phyloP scores from a whole-genome alignment of 2,888 invertebrate species.

The Neuroscelio doddi region DNA sequence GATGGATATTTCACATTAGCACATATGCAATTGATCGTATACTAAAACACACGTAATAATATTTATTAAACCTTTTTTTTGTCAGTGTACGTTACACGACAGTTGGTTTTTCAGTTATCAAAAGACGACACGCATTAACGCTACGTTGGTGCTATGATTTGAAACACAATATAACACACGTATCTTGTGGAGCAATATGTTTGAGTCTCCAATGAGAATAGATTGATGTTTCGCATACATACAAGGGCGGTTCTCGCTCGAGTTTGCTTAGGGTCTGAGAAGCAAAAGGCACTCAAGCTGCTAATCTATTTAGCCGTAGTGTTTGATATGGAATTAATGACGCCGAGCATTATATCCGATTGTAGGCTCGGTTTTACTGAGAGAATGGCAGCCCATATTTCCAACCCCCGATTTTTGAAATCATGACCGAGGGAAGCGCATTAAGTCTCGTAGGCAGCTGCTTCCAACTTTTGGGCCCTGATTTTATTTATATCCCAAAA shows the following conservation, averaged over 20 bases:
- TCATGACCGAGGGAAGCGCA: conserved; percentile 22
- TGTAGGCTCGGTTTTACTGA: conserved; percentile 12
- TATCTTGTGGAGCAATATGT: conserved; percentile 56
- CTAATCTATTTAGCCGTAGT: conserved; percentile 71
- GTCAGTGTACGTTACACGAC: conserved; percentile 52
- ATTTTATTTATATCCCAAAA: conserved; percentile 10
- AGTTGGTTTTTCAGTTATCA: conserved; percentile 57
- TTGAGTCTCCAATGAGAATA: no score
- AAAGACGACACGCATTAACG: conserved; percentile 66
- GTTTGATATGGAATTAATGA: conserved; percentile 72
- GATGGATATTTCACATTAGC: no score
- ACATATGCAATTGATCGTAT: no score
- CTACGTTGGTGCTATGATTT: conserved; percentile 55
- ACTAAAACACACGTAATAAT: no score
- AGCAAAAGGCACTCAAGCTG: conserved; percentile 67
- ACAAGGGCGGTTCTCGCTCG: conserved; percentile 26
- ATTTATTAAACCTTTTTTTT: no score
- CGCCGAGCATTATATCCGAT: conserved; percentile 54
- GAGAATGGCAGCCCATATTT: conserved; percentile 6
- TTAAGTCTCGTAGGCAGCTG: conserved; percentile 39
- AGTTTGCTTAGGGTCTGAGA: conserved; percentile 46
- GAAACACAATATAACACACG: conserved; percentile 37
- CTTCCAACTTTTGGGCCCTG: conserved; percentile 22
- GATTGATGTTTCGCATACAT: conserved; percentile 32
- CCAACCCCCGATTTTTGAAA: conserved; percentile 26